Percentiles rank a stretch among this genome's conserved stretches.
These are phyloP conservation scores for Microtus montanus DNA, from an alignment of 2,113 vertebrate species.

Conservation along the genomic window DNA sequence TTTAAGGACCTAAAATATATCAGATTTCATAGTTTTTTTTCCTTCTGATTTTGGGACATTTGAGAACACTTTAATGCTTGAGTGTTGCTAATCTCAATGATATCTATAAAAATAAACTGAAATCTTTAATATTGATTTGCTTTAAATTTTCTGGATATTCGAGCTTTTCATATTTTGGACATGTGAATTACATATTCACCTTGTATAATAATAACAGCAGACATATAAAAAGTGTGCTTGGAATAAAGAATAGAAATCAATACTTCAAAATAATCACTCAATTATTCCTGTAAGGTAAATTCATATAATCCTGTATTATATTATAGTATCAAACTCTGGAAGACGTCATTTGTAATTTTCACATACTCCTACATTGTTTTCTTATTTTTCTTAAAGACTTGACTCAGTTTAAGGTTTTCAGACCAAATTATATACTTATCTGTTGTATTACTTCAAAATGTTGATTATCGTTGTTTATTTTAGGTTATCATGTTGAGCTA, in stretches of 20 bases:
- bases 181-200: neutral
- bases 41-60: neutral
- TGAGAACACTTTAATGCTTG: neutral
- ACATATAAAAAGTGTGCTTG: neutral
- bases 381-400: neutral
- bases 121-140: neutral
- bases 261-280: neutral
- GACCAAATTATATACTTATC: neutral
- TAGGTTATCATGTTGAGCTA: neutral
- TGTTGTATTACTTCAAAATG: neutral
- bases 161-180: neutral
- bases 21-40: neutral
- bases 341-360: neutral
- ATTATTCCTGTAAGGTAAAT: neutral
- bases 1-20: neutral
- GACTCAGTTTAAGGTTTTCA: neutral
- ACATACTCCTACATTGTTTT: neutral
- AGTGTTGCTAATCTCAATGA: neutral
- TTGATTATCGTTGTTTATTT: neutral
- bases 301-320: neutral
- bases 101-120: neutral
- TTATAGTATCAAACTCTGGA: neutral
- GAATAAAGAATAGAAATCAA: neutral
- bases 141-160: neutral
- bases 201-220: neutral